A percentile compares a stretch with the other conserved stretches of the same genome.
These are phyloP conservation scores for Meriones psammophilus DNA, from an alignment of 2,797 vertebrate genomes.

Conservation along the genomic window DNA sequence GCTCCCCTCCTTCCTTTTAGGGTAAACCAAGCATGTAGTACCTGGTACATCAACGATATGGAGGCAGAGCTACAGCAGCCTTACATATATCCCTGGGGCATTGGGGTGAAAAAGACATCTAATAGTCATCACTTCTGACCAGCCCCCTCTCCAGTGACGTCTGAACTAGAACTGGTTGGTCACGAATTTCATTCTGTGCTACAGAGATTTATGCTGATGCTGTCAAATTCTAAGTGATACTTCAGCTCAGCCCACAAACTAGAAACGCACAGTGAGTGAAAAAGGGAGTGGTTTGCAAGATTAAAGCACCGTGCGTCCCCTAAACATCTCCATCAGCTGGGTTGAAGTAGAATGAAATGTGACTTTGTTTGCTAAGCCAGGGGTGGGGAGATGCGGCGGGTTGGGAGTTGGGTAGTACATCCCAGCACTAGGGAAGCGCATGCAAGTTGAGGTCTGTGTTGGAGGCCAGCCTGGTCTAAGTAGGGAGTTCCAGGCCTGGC, in stretches of 20 bases:
- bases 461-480: not conserved
- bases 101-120: not conserved
- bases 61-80: not conserved
- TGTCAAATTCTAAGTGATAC: conserved; percentile 39
- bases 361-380: not conserved
- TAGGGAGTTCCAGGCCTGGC: not conserved
- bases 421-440: not conserved
- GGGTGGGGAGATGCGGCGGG: too few species aligned
- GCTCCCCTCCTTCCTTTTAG: not conserved
- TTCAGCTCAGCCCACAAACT: conserved; percentile 45
- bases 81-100: not conserved
- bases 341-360: conserved; percentile 26
- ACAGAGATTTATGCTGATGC: conserved; percentile 25
- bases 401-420: too few species aligned
- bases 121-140: conserved; percentile 28
- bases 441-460: not conserved
- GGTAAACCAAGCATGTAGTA: not conserved
- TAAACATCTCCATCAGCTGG: not conserved
- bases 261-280: conserved; percentile 22
- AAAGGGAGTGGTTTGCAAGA: conserved; percentile 7
- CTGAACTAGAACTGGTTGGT: not conserved
- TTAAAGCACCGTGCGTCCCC: not conserved
- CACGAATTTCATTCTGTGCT: conserved; percentile 9
- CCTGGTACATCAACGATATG: not conserved
- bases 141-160: conserved; percentile 8